These are phyloP conservation scores for Pyrgus malvae DNA, from an alignment of 2,888 invertebrate species.

Conservation along the genomic window DNA sequence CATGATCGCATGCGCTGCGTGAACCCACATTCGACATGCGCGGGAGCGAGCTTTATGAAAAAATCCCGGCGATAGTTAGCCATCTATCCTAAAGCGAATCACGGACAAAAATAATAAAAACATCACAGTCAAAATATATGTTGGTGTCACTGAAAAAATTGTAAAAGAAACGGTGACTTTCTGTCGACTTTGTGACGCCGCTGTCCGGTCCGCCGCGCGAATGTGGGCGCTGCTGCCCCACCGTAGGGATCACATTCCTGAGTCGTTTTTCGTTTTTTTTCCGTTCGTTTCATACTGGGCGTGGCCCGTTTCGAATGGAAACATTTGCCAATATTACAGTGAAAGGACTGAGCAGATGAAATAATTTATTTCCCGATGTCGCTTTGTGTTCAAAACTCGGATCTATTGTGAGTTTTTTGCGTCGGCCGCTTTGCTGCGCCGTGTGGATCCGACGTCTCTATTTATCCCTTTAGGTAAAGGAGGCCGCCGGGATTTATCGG, in stretches of 20 bases:
- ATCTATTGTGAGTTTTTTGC: conserved; percentile 74
- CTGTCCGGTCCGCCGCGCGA: conserved; percentile 29
- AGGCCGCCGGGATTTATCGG: conserved; percentile 53
- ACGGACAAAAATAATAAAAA: conserved; percentile 81
- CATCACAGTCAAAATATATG: conserved; percentile 82
- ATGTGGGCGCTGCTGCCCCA: conserved; percentile 36
- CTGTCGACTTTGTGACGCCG: conserved; percentile 62
- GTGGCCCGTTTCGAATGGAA: conserved; percentile 78
- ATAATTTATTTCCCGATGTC: conserved; percentile 80
- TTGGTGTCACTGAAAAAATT: conserved; percentile 64
- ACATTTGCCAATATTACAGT: conserved; percentile 82
- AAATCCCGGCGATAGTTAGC: conserved; percentile 60
- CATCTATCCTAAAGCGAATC: conserved; percentile 63
- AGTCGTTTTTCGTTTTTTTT: conserved; percentile 41
- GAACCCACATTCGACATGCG: conserved; percentile 55
- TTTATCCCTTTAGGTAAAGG: conserved; percentile 69
- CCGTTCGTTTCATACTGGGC: conserved; percentile 62
- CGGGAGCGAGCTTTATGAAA: conserved; percentile 63
- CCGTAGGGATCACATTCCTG: conserved; percentile 31
- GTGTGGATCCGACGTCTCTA: conserved; percentile 73
- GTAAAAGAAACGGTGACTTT: conserved; percentile 71
- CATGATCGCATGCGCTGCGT: conserved; percentile 42
- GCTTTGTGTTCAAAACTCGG: conserved; percentile 78
- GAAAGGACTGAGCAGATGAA: conserved; percentile 80
- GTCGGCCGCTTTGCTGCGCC: conserved; percentile 67